Evolutionary conservation across 1,140 invertebrate genomes (phyloP), one percentile per base, ranked within the genome.

Genomic region (Brachystomella parvula): DNA sequence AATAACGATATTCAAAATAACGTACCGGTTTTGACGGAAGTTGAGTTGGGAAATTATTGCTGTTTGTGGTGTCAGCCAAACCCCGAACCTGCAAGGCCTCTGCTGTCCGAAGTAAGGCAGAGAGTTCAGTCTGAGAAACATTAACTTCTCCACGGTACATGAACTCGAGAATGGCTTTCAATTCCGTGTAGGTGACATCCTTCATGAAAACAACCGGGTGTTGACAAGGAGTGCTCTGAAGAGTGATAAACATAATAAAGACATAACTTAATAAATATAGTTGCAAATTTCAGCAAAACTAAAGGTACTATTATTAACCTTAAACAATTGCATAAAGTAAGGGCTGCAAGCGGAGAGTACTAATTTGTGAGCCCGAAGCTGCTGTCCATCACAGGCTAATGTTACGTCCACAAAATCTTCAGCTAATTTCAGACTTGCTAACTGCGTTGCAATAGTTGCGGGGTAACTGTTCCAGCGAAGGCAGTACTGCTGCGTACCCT

Each of bases 391-490:
- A 74, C 79, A 80, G 29, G 76, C 77, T 30, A 79, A 62, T 53
- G 78, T 76, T 69, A 80, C 75, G 73, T 82, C 77, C 62, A 81
- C 74, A 73, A 80, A 76, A 72, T 79, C 73, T 77, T 82, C 78
- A 65, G 74, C 75, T 62, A 75, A 74, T 60, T 77, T 74, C 44
- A 79, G 75, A n/a, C 66, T 49, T 65, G 71, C 71, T 19, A 72
- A 56, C 47, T 72, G 68, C 2, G 68, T 72, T 3, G 71, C 71
- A 29, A 72, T 68, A 24, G 71, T 92, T 70, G 87, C 87, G 81
- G 90, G 88, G 84, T 91, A 91, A 82, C 92, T 91, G 83, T 92
- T 92, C 90, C 90, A 93, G 83, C 89, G 85, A 79, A 92, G 84
- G 83, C 89, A 92, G 82, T 91, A 92, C 81, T 91, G 89, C 83